Base-by-base conservation (phyloP, 2,113 vertebrate species). In the Onychostruthus taczanowskii region DNA sequence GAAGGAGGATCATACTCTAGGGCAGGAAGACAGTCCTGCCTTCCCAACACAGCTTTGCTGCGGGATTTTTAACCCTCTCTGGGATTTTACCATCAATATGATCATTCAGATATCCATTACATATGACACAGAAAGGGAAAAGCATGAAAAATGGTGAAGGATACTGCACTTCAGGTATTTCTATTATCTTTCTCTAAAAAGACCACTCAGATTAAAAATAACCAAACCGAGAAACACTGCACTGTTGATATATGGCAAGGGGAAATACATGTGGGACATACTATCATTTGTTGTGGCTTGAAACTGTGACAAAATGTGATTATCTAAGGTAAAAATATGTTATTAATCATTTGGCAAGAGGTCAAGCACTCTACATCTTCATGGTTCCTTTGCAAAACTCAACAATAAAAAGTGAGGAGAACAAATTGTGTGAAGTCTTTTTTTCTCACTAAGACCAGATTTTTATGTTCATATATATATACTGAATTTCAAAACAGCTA, bases 401-500 rank as follows among this genome's bases (percentile, higher is more conserved):
- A 0, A 55, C 56, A 93, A 91, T 37, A 82, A 90, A 90, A 88
- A 64, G 27, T 3, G 3, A 56, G 80, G 26, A 50, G 27, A 88
- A 92, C 6, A 3, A 86, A 69, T 3, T 7, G 12, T 4, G 2
- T 33, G 26, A 85, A 72, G 43, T 28, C 9, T 47, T 79, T 84
- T 90, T 85, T 84, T 53, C 61, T 64, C 61, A 69, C 52, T 41
- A 53, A 55, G 17, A 84, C 37, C 44, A 49, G 41, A 44, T 79
- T 76, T 95, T 93, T 53, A 66, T 62, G 47, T 81, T 90, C 58
- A 50, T 56, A 43, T 90, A 92, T 23, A 46, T 23, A 46, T 90
- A 92, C 19, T 82, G 73, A 83, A 94, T 90, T 93, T 87, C 79
- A 72, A 81, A 93, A 64, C 23, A 73, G 46, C 15, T 62, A 77